Base-by-base conservation (phyloP, 2,797 vertebrate species). In the Xiphorhynchus erythropygius region DNA sequence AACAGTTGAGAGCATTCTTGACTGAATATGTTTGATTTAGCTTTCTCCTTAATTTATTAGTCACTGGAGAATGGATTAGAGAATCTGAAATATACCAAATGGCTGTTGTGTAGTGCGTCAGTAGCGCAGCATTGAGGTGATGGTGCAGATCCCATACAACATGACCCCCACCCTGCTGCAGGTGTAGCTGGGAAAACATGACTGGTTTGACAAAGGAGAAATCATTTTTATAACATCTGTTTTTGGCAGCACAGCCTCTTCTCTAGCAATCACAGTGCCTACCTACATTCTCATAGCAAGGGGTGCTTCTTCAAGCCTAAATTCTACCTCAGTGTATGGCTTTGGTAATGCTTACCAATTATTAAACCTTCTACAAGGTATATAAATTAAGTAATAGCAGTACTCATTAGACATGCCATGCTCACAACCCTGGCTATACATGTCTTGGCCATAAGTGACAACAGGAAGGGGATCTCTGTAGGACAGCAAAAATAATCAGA, bases 1-100 rank as follows among this genome's bases (percentile, higher is more conserved):
- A 95, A 64, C 49, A 79, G 22, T 83, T 71, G 67, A 90, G 56
- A 96, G 79, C 59, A 56, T 91, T 94, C 91, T 79, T 30, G 9
- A 73, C 44, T 44, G 55, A 47, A 93, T 74, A 35, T 86, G 44
- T 80, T 94, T 95, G 85, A 70, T 74, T 90, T 94, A 55, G 64
- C 92, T 95, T 89, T 91, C 90, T 81, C 63, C 39, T 84, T 91
- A 73, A 78, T 71, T 93, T 96, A 80, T 87, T 77, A 76, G 85
- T 82, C 77, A 87, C 52, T 62, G 63, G 83, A 89, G 93, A 82
- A 84, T 23, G 80, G 49, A 39, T 74, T 77, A 82, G 77, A 74
- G 46, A 44, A 60, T 68, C 19, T 87, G 91, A 74, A 32, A 64
- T 49, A 12, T 13, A 75, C 70, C 67, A 71, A 90, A 44, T 30